These are phyloP conservation scores for Hypomecis punctinalis DNA, from an alignment of 2,888 invertebrate genomes.

Conservation along the genomic window DNA sequence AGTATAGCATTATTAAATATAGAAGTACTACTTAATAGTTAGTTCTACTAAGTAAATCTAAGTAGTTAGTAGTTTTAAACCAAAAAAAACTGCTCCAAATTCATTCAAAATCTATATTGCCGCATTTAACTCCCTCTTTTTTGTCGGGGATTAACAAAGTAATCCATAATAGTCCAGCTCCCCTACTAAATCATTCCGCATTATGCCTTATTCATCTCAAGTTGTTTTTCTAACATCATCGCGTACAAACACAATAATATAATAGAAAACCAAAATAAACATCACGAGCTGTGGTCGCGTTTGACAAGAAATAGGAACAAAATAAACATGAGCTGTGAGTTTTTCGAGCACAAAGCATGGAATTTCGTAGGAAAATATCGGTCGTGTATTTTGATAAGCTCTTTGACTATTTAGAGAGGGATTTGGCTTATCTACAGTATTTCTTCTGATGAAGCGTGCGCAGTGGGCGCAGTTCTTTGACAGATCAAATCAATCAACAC, in stretches of 20 bases:
- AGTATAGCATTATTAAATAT: too few species aligned
- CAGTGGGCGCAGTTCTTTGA: too few species aligned
- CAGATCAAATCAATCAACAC: too few species aligned
- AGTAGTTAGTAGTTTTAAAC: too few species aligned
- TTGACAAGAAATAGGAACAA: conserved; percentile 30
- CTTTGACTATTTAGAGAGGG: background rate
- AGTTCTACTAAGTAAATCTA: too few species aligned
- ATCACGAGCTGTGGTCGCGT: conserved; percentile 18
- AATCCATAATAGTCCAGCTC: conserved; percentile 4
- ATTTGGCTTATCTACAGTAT: too few species aligned
- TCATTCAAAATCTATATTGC: too few species aligned
- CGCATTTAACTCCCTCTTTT: too few species aligned
- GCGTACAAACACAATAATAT: conserved; percentile 26
- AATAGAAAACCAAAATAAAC: conserved; percentile 30
- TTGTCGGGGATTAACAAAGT: background rate
- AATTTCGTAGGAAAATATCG: conserved; percentile 24
- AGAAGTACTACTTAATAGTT: too few species aligned
- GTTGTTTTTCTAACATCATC: conserved; percentile 22
- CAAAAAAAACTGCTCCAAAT: too few species aligned
- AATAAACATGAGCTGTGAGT: conserved; percentile 19
- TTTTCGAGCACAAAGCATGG: conserved; percentile 14
- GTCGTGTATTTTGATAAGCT: conserved; percentile 23
- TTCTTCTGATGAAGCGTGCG: too few species aligned
- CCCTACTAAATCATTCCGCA: conserved; percentile 5
- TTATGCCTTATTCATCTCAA: conserved; percentile 12